These are phyloP conservation scores for Heterotis niloticus DNA, from an alignment of 2,113 vertebrate species.

Conservation along the genomic window DNA sequence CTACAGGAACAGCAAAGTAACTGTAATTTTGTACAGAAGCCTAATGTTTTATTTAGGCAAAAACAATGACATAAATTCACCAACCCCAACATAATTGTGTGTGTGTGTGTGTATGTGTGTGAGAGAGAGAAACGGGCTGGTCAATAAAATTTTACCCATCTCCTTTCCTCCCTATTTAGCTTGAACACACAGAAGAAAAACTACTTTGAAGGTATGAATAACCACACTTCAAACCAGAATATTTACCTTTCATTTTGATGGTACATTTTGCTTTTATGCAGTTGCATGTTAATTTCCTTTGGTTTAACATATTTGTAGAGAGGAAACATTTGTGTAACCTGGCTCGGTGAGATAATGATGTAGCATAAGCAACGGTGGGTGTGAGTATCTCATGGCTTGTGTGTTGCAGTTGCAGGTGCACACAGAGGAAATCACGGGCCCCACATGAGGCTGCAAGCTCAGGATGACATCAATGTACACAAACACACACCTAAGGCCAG, in stretches of 20 bases:
- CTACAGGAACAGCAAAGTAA: not conserved
- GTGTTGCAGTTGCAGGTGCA: slow-evolving; percentile 32
- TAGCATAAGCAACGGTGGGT: not conserved
- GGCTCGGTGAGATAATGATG: not conserved
- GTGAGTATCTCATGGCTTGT: too few species aligned
- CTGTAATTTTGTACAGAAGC: not conserved
- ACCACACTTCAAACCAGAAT: not conserved
- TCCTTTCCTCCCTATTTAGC: not conserved
- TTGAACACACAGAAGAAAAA: not conserved
- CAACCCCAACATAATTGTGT: too few species aligned
- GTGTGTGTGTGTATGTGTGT: too few species aligned
- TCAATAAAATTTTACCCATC: not conserved
- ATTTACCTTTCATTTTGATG: not conserved
- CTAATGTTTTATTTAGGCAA: too few species aligned
- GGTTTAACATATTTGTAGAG: not conserved
- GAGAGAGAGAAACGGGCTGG: not conserved
- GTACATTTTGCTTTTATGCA: too few species aligned
- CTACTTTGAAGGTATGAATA: not conserved
- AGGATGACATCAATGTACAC: slow-evolving; percentile 47
- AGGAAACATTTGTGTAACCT: not conserved
- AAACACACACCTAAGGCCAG: slow-evolving; percentile 47
- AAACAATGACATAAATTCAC: too few species aligned
- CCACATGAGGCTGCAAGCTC: slow-evolving; percentile 60
- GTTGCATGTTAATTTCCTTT: not conserved
- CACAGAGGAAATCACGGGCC: slow-evolving; percentile 34